Base-by-base conservation (phyloP, 1,140 invertebrate genomes). In the Pseudomyrmex dendroicus region DNA sequence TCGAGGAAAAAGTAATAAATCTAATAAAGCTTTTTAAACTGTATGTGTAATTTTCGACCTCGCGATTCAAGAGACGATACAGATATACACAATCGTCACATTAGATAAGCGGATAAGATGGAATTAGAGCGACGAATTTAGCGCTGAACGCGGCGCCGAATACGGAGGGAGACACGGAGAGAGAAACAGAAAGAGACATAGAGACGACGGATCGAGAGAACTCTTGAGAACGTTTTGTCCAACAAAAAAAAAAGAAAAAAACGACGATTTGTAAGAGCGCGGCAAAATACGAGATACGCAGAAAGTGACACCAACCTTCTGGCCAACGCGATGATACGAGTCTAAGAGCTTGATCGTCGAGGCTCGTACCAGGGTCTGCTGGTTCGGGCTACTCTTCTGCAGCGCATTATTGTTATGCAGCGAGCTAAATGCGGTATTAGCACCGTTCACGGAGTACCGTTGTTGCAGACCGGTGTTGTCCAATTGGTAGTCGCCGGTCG, bases 331-430 rank as follows among this genome's bases (percentile, higher is more conserved):
- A 88, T 96, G 96, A 91, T 96, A 96, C 84, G 95, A 95, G 91
- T 97, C 96, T 95, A 97, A 92, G 86, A 96, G 94, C 94, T 97
- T 97, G 92, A 96, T 96, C 85, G 96, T 96, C 77, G 96, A 96
- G 86, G 96, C 95, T 89, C 96, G 95, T 88, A 96, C 95, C 92
- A 96, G 95, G 90, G 95, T 96, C 90, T 96, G 96, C 90, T 95
- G 94, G 91, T 92, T 94, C 89, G 94, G 94, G 78, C 95, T 94
- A 93, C 94, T 95, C 91, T 94, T 94, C 82, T 94, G 94, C 87
- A 93, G 91, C 89, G 92, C 92, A 93, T 94, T 94, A 93, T 94
- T 95, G 84, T 92, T 93, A 73, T 94, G 92, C 90, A 93, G 92
- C 91, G 91, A 89, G 86, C 87, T 90, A 89, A 94, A 93, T 82